phyloP scores from a whole-genome alignment of 2,797 vertebrate genomes.

The Otolemur crassicaudatus region DNA sequence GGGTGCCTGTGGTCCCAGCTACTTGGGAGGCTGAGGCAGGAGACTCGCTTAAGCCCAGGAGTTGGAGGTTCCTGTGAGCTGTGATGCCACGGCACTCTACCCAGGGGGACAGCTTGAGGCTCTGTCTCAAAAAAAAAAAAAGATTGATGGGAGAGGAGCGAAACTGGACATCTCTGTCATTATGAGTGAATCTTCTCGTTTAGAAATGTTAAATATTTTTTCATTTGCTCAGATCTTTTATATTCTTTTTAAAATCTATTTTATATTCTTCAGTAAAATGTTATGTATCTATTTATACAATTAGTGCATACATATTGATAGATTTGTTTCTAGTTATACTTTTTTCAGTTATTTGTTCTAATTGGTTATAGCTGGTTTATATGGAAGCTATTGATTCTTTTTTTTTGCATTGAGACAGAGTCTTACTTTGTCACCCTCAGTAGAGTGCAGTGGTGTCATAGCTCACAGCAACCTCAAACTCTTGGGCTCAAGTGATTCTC shows the following conservation, averaged over 20 bases:
- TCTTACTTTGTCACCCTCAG: no score
- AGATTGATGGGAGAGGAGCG: neutral
- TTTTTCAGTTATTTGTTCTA: conserved; percentile 32
- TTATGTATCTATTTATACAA: neutral
- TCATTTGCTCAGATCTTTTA: neutral
- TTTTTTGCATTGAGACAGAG: no score
- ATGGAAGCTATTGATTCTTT: neutral
- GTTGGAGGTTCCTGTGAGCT: no score
- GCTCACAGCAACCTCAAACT: no score
- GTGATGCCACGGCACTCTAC: no score
- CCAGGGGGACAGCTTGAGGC: no score
- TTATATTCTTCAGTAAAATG: neutral
- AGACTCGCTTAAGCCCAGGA: no score
- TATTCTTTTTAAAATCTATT: neutral
- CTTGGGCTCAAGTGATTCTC: no score
- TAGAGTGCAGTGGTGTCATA: no score
- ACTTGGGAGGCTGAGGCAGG: no score
- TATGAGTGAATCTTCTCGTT: neutral
- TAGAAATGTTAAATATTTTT: neutral
- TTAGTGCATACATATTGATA: neutral
- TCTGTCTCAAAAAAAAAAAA: no score
- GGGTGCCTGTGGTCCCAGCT: no score
- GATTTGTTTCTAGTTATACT: neutral
- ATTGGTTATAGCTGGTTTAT: neutral
- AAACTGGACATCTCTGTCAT: neutral